phyloP scores from a whole-genome alignment of 2,888 invertebrate species.

The Ptycholaimellus sp. region DNA sequence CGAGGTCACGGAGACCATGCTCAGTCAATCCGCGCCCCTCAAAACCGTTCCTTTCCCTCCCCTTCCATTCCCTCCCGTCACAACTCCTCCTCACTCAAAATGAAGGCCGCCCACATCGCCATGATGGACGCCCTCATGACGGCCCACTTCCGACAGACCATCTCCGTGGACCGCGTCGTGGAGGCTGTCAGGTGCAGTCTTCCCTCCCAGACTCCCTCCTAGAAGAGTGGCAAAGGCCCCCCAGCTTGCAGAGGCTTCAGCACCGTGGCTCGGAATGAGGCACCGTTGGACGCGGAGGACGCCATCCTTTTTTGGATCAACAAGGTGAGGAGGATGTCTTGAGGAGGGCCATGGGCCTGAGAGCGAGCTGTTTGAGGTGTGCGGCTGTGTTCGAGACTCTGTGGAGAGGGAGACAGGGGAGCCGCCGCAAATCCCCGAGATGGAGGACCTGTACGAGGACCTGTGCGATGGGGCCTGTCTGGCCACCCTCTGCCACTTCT shows the following conservation, averaged over 20 bases:
- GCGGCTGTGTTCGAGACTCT: background rate
- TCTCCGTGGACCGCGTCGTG: slow-evolving; percentile 27
- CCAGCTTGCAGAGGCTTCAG: slow-evolving; percentile 26
- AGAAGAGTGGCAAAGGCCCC: slow-evolving; percentile 8
- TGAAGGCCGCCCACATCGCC: slow-evolving; percentile 29
- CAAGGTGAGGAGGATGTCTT: slow-evolving; percentile 16
- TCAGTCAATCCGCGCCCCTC: slow-evolving; percentile 27
- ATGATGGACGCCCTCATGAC: slow-evolving; percentile 30
- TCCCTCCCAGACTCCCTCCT: background rate
- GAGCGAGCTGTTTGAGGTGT: background rate
- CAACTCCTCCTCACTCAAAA: too few relatives aligned
- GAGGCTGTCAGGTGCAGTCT: slow-evolving; percentile 25
- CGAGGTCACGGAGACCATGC: slow-evolving; percentile 27
- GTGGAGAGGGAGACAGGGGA: slow-evolving; percentile 8
- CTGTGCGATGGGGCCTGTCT: slow-evolving; percentile 23
- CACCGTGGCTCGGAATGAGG: slow-evolving; percentile 24
- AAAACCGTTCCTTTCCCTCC: too few relatives aligned
- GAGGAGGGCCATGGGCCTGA: background rate
- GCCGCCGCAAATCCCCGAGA: slow-evolving; percentile 21
- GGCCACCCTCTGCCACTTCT: slow-evolving; percentile 19
- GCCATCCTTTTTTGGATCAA: slow-evolving; percentile 32
- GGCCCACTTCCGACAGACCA: slow-evolving; percentile 25
- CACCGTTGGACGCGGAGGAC: slow-evolving; percentile 28
- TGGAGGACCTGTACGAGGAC: slow-evolving; percentile 25
- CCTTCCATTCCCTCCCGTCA: too few relatives aligned